Evolutionary conservation across 2,888 invertebrate genomes (phyloP).

Genomic region (Leistus spinibarbis): DNA sequence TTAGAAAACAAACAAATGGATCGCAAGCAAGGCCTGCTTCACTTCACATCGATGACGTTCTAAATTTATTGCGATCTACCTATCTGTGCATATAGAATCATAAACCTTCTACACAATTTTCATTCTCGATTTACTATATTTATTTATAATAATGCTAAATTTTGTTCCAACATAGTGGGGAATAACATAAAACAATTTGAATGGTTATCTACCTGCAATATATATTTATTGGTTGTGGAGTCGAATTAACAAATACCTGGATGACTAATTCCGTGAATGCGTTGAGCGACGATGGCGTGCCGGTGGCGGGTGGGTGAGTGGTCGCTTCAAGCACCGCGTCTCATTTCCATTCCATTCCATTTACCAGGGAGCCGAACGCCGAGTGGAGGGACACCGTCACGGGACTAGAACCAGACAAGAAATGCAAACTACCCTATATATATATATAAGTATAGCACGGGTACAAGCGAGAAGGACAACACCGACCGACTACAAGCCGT

Average conservation of each 20-base stretch:
- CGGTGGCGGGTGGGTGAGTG: neutral
- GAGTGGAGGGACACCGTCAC: neutral
- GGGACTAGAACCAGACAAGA: neutral
- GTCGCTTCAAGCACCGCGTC: neutral
- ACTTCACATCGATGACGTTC: neutral
- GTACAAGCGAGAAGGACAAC: neutral
- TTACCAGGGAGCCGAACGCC: neutral
- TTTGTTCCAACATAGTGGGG: no score
- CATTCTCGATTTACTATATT: no score
- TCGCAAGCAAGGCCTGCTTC: neutral
- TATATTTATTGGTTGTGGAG: neutral
- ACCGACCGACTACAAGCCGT: neutral
- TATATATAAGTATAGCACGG: neutral
- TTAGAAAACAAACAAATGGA: constrained; percentile 3
- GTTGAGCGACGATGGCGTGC: neutral
- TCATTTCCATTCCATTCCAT: neutral
- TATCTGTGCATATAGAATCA: no score
- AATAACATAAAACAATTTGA: no score
- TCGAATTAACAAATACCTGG: neutral
- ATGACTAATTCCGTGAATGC: neutral
- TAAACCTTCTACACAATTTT: no score
- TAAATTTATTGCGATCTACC: neutral
- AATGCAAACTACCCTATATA: neutral
- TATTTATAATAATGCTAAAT: no score
- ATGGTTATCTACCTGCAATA: no score